Evolutionary conservation across 2,888 invertebrate genomes (phyloP).

Genomic region (Myopa testacea): DNA sequence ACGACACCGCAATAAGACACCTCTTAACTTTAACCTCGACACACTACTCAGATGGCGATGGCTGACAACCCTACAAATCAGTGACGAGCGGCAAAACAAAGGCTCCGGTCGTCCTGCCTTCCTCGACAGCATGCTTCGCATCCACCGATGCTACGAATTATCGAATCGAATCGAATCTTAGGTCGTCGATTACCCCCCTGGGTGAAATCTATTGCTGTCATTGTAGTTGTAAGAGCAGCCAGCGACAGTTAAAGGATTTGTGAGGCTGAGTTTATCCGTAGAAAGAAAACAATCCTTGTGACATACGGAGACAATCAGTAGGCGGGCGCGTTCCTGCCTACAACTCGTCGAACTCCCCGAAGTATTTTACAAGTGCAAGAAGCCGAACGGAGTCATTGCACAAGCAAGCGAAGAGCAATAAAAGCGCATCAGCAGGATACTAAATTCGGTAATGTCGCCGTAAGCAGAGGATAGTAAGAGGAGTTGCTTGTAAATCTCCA

Average conservation of each 20-base stretch:
- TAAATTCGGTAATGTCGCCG: slow-evolving; percentile 13
- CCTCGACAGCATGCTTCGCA: slow-evolving; percentile 18
- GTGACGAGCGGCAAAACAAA: slow-evolving; percentile 28
- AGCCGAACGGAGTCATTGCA: not conserved
- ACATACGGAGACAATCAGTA: slow-evolving; percentile 11
- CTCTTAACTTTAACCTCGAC: slow-evolving; percentile 33
- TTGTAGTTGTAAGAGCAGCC: slow-evolving; percentile 49
- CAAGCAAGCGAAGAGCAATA: slow-evolving; percentile 20
- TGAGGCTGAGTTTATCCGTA: slow-evolving; percentile 44
- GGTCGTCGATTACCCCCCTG: slow-evolving; percentile 68
- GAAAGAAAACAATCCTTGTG: slow-evolving; percentile 10
- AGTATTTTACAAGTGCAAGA: slow-evolving; percentile 30
- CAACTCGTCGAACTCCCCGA: slow-evolving; percentile 27
- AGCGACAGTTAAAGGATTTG: slow-evolving; percentile 65
- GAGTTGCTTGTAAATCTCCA: not conserved
- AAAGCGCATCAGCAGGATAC: slow-evolving; percentile 32
- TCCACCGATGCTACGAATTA: slow-evolving; percentile 55
- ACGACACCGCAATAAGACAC: slow-evolving; percentile 61
- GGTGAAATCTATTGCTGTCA: slow-evolving; percentile 67
- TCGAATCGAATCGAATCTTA: slow-evolving; percentile 59
- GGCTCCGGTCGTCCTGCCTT: slow-evolving; percentile 11
- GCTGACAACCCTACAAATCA: slow-evolving; percentile 30
- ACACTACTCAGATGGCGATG: slow-evolving; percentile 15
- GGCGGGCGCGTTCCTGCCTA: slow-evolving; percentile 12
- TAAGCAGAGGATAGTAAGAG: not conserved